phyloP scores from a whole-genome alignment of 2,888 invertebrate species.

The Anodontia alba region DNA sequence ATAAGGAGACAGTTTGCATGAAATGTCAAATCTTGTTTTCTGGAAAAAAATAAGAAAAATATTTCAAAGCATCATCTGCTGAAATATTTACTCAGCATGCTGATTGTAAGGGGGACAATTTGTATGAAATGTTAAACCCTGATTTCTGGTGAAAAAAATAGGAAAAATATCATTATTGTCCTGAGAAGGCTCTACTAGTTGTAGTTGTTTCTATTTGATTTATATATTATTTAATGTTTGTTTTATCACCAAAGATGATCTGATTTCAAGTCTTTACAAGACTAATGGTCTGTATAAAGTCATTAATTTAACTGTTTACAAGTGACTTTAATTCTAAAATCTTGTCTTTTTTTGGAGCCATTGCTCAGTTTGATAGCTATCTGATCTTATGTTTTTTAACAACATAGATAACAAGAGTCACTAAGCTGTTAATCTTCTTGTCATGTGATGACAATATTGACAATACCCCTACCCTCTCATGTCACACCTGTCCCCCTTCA shows the following conservation, averaged over 20 bases:
- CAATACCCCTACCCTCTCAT: constrained; percentile 25
- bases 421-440: constrained; percentile 21
- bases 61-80: too few relatives aligned
- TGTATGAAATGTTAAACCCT: too few relatives aligned
- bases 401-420: neutral
- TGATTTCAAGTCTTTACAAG: neutral
- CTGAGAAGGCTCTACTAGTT: too few relatives aligned
- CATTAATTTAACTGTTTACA: constrained; percentile 11
- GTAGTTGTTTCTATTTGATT: too few relatives aligned
- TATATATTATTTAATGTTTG: neutral
- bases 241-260: neutral
- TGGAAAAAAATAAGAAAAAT: too few relatives aligned
- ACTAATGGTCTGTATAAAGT: neutral
- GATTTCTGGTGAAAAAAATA: too few relatives aligned
- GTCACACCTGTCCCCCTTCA: constrained; percentile 31
- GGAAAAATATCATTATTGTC: too few relatives aligned
- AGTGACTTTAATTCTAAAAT: neutral
- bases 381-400: constrained; percentile 14
- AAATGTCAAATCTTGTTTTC: too few relatives aligned
- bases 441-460: constrained; percentile 12
- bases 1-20: too few relatives aligned
- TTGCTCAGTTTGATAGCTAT: neutral
- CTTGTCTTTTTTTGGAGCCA: neutral
- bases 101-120: too few relatives aligned
- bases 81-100: too few relatives aligned